A percentile compares a stretch with the other conserved stretches of the same genome.
These are phyloP conservation scores for Athetis lepigone DNA, from an alignment of 2,888 invertebrate species.

Conservation along the genomic window DNA sequence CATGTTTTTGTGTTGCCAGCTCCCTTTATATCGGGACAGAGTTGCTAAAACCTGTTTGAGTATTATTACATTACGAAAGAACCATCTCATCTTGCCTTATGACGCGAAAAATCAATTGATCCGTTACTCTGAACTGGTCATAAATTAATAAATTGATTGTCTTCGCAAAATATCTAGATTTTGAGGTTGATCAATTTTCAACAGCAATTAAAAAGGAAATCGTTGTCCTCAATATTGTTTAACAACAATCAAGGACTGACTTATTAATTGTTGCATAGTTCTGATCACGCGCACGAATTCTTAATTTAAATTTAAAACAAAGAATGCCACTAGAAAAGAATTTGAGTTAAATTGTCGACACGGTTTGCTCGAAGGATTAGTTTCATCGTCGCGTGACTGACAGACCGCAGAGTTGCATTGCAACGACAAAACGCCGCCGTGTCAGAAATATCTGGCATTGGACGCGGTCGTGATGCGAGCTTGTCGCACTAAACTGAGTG, in stretches of 20 bases:
- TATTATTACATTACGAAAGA: constrained; percentile 22
- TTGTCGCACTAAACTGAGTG: constrained; percentile 53
- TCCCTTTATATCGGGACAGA: constrained; percentile 23
- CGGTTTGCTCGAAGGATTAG: constrained; percentile 53
- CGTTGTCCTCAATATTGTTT: constrained; percentile 16
- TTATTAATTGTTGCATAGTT: constrained; percentile 27
- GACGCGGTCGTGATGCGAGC: constrained; percentile 46
- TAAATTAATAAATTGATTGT: constrained; percentile 39
- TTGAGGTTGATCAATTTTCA: constrained; percentile 39
- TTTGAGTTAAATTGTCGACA: constrained; percentile 51
- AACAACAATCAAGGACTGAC: constrained; percentile 37
- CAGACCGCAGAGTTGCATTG: constrained; percentile 68
- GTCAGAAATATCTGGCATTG: constrained; percentile 63
- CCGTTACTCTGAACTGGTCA: constrained; percentile 30
- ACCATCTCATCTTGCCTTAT: constrained; percentile 5
- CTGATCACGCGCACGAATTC: constrained; percentile 32
- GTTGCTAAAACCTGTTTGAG: constrained; percentile 31
- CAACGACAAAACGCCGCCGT: constrained; percentile 62
- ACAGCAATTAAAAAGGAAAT: constrained; percentile 45
- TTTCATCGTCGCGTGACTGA: constrained; percentile 60
- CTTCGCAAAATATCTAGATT: constrained; percentile 32
- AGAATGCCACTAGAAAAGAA: constrained; percentile 51
- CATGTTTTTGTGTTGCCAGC: constrained; percentile 52
- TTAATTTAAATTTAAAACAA: constrained; percentile 27
- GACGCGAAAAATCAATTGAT: constrained; percentile 13